Percentiles rank a stretch among this genome's conserved stretches.
These are phyloP conservation scores for Musca domestica DNA, from an alignment of 1,140 invertebrate species.

Conservation along the genomic window DNA sequence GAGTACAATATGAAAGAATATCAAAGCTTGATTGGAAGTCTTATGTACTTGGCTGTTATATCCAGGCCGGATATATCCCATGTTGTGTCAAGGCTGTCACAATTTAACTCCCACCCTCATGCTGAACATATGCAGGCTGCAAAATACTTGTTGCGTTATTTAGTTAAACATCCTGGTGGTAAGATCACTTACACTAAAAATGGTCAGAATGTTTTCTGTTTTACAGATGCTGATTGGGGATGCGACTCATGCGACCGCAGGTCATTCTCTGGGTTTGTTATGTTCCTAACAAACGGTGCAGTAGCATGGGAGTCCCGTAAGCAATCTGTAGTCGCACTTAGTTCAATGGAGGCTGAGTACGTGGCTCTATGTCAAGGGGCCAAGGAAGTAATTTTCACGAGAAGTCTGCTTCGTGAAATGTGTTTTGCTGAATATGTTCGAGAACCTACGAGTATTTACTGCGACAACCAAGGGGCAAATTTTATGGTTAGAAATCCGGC, in stretches of 20 bases:
- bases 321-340: constrained; percentile 55
- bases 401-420: not conserved
- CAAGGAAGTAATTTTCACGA: not conserved
- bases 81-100: constrained; percentile 3
- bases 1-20: not conserved
- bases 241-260: constrained; percentile 2
- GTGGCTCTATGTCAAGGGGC: constrained; percentile 38
- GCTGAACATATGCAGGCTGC: constrained; percentile 8
- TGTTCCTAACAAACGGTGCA: constrained; percentile 37
- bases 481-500: not conserved
- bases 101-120: constrained; percentile 10
- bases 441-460: not conserved
- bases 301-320: constrained; percentile 54
- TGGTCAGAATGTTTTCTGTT: not conserved
- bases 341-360: constrained; percentile 56
- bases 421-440: not conserved
- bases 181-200: not conserved
- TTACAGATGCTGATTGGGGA: constrained; percentile 7
- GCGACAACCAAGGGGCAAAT: too few relatives aligned
- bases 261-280: constrained; percentile 23
- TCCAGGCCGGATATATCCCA: constrained; percentile 17
- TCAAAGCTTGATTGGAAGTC: constrained; percentile 12
- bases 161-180: not conserved
- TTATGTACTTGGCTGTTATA: constrained; percentile 16
- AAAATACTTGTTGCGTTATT: constrained; percentile 11